Conservation (phyloP, 2,797 vertebrate species). For the Holocentrus rufus region DNA sequence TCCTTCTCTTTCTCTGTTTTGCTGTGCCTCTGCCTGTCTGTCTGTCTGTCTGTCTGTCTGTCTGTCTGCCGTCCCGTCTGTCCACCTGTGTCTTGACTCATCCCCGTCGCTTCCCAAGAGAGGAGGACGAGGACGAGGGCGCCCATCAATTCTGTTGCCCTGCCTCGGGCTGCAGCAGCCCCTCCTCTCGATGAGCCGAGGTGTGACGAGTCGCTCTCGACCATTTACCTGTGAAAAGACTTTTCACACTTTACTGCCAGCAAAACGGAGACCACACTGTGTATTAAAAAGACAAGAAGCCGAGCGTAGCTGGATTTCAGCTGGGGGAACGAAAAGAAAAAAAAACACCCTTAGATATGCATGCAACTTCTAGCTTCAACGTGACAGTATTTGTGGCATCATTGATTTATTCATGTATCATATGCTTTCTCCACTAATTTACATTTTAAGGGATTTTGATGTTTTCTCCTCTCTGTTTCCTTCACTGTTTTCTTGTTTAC, state of each 20-base stretch:
- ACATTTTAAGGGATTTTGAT: slow-evolving; percentile 36
- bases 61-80: slow-evolving; percentile 36
- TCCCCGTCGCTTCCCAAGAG: slow-evolving; percentile 81
- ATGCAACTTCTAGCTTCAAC: slow-evolving; percentile 44
- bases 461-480: slow-evolving; percentile 51
- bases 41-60: slow-evolving; percentile 47
- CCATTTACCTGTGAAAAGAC: slow-evolving; percentile 61
- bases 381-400: slow-evolving; percentile 30
- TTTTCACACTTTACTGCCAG: slow-evolving; percentile 50
- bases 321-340: too few species aligned
- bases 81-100: slow-evolving; percentile 45
- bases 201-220: slow-evolving; percentile 43
- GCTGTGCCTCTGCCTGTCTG: slow-evolving; percentile 28
- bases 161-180: slow-evolving; percentile 91
- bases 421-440: slow-evolving; percentile 38
- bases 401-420: slow-evolving; percentile 41
- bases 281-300: slow-evolving; percentile 34
- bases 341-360: slow-evolving; percentile 27
- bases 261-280: slow-evolving; percentile 59
- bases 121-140: slow-evolving; percentile 84
- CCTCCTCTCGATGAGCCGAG: slow-evolving; percentile 88
- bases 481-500: slow-evolving; percentile 48
- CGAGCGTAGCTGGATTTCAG: slow-evolving; percentile 25
- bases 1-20: slow-evolving; percentile 44
- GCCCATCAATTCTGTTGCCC: slow-evolving; percentile 92